phyloP scores from a whole-genome alignment of 30 jellyfish, hydroid and myxozoan genomes.

The Haliclystus octoradiatus region DNA sequence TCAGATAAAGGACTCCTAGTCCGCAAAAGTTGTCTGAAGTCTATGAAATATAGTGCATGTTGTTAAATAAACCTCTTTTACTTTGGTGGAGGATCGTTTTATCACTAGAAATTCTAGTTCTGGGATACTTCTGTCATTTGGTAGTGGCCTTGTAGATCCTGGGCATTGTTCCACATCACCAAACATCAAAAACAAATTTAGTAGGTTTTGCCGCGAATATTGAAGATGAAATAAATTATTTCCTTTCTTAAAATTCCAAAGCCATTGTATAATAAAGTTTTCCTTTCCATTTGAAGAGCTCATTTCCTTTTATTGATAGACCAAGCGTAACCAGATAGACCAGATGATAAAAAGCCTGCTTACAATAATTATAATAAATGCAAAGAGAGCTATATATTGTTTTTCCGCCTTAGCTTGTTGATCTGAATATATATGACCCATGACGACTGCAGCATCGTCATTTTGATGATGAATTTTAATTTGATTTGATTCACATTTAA shows the following conservation, averaged over 20 bases:
- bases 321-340: slow-evolving; percentile 33
- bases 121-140: too few species aligned
- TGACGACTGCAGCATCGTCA: too few species aligned
- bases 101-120: background rate
- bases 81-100: slow-evolving; percentile 40
- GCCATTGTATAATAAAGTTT: slow-evolving; percentile 23
- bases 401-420: too few species aligned
- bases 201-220: slow-evolving; percentile 35
- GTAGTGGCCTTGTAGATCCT: too few species aligned
- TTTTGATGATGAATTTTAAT: too few species aligned
- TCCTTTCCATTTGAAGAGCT: slow-evolving; percentile 31
- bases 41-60: slow-evolving; percentile 26
- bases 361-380: too few species aligned
- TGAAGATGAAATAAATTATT: too few species aligned
- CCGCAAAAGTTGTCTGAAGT: slow-evolving; percentile 26
- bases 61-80: slow-evolving; percentile 50
- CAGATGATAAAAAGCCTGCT: slow-evolving; percentile 35
- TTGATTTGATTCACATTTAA: too few species aligned
- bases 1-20: slow-evolving; percentile 27
- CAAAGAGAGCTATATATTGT: too few species aligned
- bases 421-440: too few species aligned
- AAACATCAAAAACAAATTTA: slow-evolving; percentile 25
- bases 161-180: slow-evolving; percentile 60
- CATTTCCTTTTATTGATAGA: slow-evolving; percentile 37
- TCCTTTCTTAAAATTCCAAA: slow-evolving; percentile 25